Evolutionary conservation across 2,888 invertebrate genomes (phyloP), one percentile per base, ranked within the genome.

Genomic region (Cheilosia variabilis): DNA sequence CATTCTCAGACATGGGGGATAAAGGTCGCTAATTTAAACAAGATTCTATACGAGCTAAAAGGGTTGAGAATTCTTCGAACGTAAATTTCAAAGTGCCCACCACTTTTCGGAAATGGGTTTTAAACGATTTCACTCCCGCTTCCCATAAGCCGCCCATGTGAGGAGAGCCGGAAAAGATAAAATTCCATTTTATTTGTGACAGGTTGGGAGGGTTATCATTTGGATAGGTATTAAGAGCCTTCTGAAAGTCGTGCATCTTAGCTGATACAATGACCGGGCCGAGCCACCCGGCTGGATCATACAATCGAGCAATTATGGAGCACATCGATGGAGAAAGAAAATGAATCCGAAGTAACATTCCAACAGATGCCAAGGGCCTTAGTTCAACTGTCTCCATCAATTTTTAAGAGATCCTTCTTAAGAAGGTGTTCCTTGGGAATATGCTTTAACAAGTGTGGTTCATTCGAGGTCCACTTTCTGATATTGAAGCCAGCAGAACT

Each of bases 211-310:
- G 13, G 15, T 4, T n/a, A 13, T 24, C 27, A 5, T 3, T 24
- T 1, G 57, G 17, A 34, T 17, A 17, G 17, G 9, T 4, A 37
- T 5, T 7, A 5, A 57, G 37, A 22, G 57, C 57, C 13, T 19
- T 34, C 9, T 57, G 9, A 31, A 31, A 31, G 31, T 31, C 9
- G 7, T 2, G 31, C 31, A 31, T 34, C 17, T 69, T 69, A 2
- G 24, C 57, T 6, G 31, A 19, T 17, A 69, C 15, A 15, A 69
- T n/a, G 6, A 57, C n/a, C 0, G 57, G 57, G 0, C 57, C 69
- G 13, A 57, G 47, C 76, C 76, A 77, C 6, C 76, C 84, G 1
- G 31, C 27, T 10, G 76, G 69, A 43, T 84, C 79, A 31, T 65
- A 75, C 0, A 79, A 15, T 45, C 71, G 76, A 13, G 72, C 53